Conservation (phyloP, 2,888 invertebrate genomes). For the Acleris laterana region DNA sequence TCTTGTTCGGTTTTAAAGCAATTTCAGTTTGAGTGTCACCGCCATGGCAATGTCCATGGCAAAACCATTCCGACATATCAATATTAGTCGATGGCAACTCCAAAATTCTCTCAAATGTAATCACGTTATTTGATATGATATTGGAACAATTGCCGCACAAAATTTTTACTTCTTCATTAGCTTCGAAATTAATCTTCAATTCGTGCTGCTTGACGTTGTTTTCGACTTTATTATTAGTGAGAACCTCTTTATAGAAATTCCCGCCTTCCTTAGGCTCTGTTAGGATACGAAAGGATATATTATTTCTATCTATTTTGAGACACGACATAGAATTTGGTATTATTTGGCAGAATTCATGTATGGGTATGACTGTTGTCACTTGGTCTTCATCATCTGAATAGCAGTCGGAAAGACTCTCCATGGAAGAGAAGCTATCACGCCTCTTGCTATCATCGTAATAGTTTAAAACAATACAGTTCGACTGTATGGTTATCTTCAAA, state of each 20-base stretch:
- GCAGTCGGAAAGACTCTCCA: slow-evolving; percentile 76
- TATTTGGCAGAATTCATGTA: slow-evolving; percentile 72
- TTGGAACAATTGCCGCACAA: slow-evolving; percentile 74
- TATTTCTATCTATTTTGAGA: slow-evolving; percentile 74
- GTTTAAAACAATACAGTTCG: slow-evolving; percentile 73
- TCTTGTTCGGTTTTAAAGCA: slow-evolving; percentile 72
- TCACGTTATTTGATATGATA: slow-evolving; percentile 69
- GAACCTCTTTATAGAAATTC: slow-evolving; percentile 74
- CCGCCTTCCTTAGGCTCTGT: slow-evolving; percentile 76
- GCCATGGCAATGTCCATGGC: slow-evolving; percentile 79
- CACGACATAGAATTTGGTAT: slow-evolving; percentile 82
- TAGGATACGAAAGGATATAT: slow-evolving; percentile 76
- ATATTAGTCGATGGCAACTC: slow-evolving; percentile 85
- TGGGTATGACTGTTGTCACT: slow-evolving; percentile 62
- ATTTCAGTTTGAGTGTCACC: slow-evolving; percentile 46
- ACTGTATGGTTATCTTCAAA: slow-evolving; percentile 76
- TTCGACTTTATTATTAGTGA: slow-evolving; percentile 51
- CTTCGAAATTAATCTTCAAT: slow-evolving; percentile 62
- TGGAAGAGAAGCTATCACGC: slow-evolving; percentile 75
- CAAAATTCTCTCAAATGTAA: slow-evolving; percentile 83
- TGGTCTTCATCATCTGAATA: slow-evolving; percentile 67
- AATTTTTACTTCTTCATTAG: slow-evolving; percentile 60
- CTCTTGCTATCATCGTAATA: slow-evolving; percentile 66
- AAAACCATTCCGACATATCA: slow-evolving; percentile 87
- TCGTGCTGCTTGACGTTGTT: slow-evolving; percentile 50